phyloP scores from a whole-genome alignment of 2,888 invertebrate species.

The Camponotus fellah region DNA sequence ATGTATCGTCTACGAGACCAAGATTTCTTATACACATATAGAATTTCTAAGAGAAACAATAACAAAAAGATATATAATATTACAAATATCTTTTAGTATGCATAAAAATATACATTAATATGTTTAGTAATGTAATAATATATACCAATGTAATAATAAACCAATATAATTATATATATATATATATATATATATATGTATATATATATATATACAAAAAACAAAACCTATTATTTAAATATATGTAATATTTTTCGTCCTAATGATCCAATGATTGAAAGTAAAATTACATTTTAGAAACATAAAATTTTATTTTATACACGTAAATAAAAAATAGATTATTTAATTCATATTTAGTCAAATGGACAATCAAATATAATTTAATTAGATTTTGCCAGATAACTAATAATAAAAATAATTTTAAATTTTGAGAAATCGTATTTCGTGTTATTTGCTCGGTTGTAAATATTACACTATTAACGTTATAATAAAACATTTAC shows the following conservation, averaged over 20 bases:
- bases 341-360: background rate
- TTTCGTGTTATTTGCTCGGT: background rate
- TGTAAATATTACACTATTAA: background rate
- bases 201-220: background rate
- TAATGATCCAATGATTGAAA: background rate
- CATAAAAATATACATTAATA: background rate
- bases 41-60: slow-evolving; percentile 3
- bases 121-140: background rate
- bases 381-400: background rate
- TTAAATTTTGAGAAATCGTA: no score
- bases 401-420: background rate
- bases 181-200: background rate
- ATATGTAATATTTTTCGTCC: background rate
- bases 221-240: background rate
- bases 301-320: background rate
- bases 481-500: background rate
- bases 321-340: background rate
- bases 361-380: background rate
- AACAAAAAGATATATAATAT: background rate
- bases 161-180: no score
- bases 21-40: slow-evolving; percentile 20
- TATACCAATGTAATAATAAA: background rate
- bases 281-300: background rate
- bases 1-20: slow-evolving; percentile 27
- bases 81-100: background rate